phyloP scores from a whole-genome alignment of 53 echinoderm and acorn worm genomes.

The Henricia sp. region DNA sequence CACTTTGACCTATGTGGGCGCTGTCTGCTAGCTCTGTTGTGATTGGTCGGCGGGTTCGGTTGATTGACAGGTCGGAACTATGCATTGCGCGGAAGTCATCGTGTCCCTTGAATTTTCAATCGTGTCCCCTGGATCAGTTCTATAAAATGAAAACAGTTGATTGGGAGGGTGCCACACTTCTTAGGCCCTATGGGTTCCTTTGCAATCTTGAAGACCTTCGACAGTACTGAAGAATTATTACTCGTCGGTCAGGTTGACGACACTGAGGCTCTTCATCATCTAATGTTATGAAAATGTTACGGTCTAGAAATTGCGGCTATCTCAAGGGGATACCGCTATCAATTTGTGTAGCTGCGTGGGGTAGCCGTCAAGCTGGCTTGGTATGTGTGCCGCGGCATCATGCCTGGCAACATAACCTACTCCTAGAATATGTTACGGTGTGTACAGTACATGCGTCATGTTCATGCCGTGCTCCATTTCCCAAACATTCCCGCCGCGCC shows the following conservation, averaged over 20 bases:
- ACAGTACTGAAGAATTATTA: neutral
- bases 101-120: too few relatives aligned
- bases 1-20: too few relatives aligned
- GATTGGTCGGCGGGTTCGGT: too few relatives aligned
- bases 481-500: neutral
- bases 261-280: too few relatives aligned
- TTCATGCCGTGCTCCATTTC: neutral
- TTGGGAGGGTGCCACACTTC: too few relatives aligned
- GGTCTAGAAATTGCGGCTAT: constrained; percentile 10
- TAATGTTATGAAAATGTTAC: constrained; percentile 13
- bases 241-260: neutral
- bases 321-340: neutral
- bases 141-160: too few relatives aligned
- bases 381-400: neutral
- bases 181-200: too few relatives aligned
- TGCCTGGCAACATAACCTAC: neutral
- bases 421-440: neutral
- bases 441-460: neutral
- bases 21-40: too few relatives aligned
- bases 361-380: neutral
- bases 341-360: constrained; percentile 7
- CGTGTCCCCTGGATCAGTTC: too few relatives aligned
- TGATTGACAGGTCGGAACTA: too few relatives aligned
- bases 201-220: too few relatives aligned
- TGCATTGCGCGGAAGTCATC: too few relatives aligned